These are phyloP conservation scores for Hydractinia symbiolongicarpus DNA, from an alignment of 30 jellyfish, hydroid and myxozoan species.

Conservation along the genomic window DNA sequence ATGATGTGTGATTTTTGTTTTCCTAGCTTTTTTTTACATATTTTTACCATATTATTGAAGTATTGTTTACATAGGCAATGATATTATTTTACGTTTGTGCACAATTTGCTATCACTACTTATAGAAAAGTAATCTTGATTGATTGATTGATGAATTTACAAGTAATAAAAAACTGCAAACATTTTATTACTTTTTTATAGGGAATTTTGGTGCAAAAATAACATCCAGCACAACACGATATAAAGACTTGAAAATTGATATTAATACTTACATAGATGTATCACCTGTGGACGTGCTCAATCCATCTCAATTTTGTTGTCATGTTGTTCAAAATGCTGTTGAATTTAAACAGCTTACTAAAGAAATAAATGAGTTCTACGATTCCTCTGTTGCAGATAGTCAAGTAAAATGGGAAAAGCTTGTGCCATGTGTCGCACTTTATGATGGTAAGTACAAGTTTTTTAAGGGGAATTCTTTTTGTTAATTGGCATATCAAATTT, in stretches of 20 bases:
- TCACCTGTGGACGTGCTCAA: constrained; percentile 52
- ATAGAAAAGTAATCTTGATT: too few species aligned
- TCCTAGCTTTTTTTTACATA: too few species aligned
- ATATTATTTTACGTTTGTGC: too few species aligned
- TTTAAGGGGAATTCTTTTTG: background rate
- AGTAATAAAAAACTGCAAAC: too few species aligned
- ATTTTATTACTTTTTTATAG: background rate
- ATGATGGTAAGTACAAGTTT: constrained; percentile 40
- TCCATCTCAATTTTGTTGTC: constrained; percentile 77
- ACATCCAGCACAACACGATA: constrained; percentile 8
- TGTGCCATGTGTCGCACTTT: constrained; percentile 83
- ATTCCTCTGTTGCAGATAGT: background rate
- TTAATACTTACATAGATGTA: constrained; percentile 53
- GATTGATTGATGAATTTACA: too few species aligned
- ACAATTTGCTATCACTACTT: too few species aligned
- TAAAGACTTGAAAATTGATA: constrained; percentile 34
- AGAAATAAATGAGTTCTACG: constrained; percentile 56
- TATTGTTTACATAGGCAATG: too few species aligned
- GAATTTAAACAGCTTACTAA: constrained; percentile 67
- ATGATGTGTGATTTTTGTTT: too few species aligned
- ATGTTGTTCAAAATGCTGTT: constrained; percentile 55
- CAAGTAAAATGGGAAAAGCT: constrained; percentile 42
- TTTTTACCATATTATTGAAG: too few species aligned
- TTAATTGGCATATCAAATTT: background rate
- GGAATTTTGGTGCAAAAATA: constrained; percentile 13